These are phyloP conservation scores for Hymenopus coronatus DNA, from an alignment of 2,888 invertebrate genomes.

Conservation along the genomic window DNA sequence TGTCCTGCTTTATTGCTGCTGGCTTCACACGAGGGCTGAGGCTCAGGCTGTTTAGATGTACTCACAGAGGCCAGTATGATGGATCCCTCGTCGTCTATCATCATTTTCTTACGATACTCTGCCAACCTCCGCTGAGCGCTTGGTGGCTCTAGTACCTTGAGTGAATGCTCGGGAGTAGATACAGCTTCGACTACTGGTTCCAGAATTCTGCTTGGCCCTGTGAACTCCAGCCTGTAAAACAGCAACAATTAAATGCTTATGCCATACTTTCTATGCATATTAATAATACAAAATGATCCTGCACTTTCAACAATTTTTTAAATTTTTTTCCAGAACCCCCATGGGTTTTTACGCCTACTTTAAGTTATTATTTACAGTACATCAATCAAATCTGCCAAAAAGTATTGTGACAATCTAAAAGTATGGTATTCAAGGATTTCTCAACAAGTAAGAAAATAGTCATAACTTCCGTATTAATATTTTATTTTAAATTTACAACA, in stretches of 20 bases:
- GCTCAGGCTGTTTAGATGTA: not conserved
- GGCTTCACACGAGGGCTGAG: not conserved
- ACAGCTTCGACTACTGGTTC: not conserved
- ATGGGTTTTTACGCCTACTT: too few relatives aligned
- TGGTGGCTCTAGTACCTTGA: slow-evolving; percentile 8
- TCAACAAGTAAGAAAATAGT: too few relatives aligned
- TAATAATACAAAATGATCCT: too few relatives aligned
- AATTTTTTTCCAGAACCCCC: too few relatives aligned
- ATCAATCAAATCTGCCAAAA: too few relatives aligned
- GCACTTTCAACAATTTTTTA: too few relatives aligned
- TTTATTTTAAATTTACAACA: too few relatives aligned
- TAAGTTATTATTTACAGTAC: too few relatives aligned
- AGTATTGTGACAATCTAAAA: too few relatives aligned
- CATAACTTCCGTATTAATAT: too few relatives aligned
- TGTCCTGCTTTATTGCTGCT: not conserved
- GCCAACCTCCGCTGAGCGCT: not conserved
- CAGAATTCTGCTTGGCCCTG: not conserved
- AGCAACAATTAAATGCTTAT: not conserved
- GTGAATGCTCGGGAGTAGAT: not conserved
- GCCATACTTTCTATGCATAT: too few relatives aligned
- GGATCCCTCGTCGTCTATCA: slow-evolving; percentile 7
- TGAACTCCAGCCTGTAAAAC: not conserved
- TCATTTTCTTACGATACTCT: slow-evolving; percentile 11
- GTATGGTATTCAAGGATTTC: too few relatives aligned
- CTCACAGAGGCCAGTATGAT: not conserved